A percentile compares a stretch with the other conserved stretches of the same genome.
Evolutionary conservation across 1,140 invertebrate species (phyloP).

Genomic region (Aleiodes sp.): DNA sequence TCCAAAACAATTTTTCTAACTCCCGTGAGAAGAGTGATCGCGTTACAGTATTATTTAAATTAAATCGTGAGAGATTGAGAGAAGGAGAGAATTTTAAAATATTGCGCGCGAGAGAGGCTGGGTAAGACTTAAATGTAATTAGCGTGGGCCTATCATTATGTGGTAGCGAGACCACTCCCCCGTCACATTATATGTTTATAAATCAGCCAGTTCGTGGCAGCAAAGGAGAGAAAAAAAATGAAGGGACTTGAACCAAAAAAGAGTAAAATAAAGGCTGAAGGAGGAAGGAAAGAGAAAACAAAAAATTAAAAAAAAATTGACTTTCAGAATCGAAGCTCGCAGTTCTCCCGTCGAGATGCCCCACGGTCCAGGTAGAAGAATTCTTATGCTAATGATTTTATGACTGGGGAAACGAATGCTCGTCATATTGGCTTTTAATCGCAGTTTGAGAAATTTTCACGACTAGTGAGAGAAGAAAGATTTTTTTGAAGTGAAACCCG

Average conservation of each 20-base stretch:
- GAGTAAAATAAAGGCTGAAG: slow-evolving; percentile 19
- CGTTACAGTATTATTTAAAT: too few relatives aligned
- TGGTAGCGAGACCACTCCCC: slow-evolving; percentile 67
- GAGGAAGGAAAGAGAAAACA: slow-evolving; percentile 18
- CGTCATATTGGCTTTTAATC: slow-evolving; percentile 67
- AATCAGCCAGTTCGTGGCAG: slow-evolving; percentile 60
- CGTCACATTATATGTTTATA: slow-evolving; percentile 69
- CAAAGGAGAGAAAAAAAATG: slow-evolving; percentile 35
- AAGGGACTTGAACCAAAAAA: slow-evolving; percentile 29
- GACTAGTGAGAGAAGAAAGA: too few relatives aligned
- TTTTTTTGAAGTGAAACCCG: too few relatives aligned
- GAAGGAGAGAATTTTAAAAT: not conserved
- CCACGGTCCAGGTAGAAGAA: slow-evolving; percentile 62
- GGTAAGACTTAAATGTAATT: slow-evolving; percentile 63
- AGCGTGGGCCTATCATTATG: slow-evolving; percentile 67
- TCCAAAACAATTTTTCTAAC: too few relatives aligned
- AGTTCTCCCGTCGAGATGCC: slow-evolving; percentile 30
- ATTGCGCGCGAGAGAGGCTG: slow-evolving; percentile 4
- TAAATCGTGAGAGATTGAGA: not conserved
- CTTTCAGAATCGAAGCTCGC: slow-evolving; percentile 27
- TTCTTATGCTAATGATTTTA: slow-evolving; percentile 69
- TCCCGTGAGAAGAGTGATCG: too few relatives aligned
- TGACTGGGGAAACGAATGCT: slow-evolving; percentile 67
- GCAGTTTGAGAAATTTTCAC: slow-evolving; percentile 37
- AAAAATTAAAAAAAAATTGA: slow-evolving; percentile 24